Evolutionary conservation across 2,113 vertebrate species (phyloP), one percentile per base, ranked within the genome.

Genomic region (Rhinolophus sinicus): DNA sequence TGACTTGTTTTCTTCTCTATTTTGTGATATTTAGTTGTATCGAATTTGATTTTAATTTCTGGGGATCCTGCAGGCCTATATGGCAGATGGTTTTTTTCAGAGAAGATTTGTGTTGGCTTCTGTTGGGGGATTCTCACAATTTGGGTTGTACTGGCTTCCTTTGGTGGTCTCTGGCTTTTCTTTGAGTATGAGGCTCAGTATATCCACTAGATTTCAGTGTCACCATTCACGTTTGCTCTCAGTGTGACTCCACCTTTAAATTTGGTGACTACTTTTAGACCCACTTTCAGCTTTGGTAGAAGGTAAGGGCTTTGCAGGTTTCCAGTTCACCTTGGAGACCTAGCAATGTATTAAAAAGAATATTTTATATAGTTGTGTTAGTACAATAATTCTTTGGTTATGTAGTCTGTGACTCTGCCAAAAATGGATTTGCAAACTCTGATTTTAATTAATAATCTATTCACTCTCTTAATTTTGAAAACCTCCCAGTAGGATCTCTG

Each of bases 371-470:
- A 62, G 56, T 40, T 89, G 38, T 81, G 73, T 94, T 76, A 80
- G 3, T 65, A 14, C 18, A 77, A 64, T 78, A 67, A 2, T 70
- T 89, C 40, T 86, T 69, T 58, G 21, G 47, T 87, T 83, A 82
- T 47, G 28, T 50, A 33, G 40, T 78, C 58, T 38, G 12, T 9
- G 33, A 94, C 50, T 77, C 13, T 87, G n/a, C 64, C 50, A 90
- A 96, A 91, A 82, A 83, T 62, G 26, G 6, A 94, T 93, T 92
- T 92, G 19, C 50, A 90, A 78, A 73, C 15, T 90, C 38, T 90
- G 38, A 47, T 90, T 97, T 97, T 98, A 96, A 97, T 94, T 92
- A 92, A 89, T 96, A 93, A 97, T 93, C 83, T 95, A 24, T 70
- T 96, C 70, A 87, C 70, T 95, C 69, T 96, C 54, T 30, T 62